A percentile compares a stretch with the other conserved stretches of the same genome.
Evolutionary conservation across 2,113 vertebrate genomes (phyloP).

Genomic region (Dipodomys stephensi): DNA sequence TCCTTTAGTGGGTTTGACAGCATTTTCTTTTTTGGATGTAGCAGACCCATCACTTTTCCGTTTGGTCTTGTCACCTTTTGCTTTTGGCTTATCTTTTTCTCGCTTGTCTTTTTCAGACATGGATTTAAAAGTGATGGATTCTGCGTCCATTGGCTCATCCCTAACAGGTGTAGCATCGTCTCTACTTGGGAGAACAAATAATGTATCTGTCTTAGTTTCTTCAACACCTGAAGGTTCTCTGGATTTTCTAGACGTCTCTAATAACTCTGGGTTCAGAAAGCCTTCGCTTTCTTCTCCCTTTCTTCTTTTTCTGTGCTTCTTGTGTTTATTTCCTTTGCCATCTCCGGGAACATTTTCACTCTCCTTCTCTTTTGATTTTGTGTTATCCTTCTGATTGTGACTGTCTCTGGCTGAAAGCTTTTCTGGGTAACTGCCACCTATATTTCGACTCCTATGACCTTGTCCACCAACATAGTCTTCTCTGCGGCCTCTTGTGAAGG

Average conservation of each 20-base stretch:
- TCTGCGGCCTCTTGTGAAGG: conserved; percentile 88
- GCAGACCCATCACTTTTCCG: conserved; percentile 87
- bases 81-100: conserved; percentile 88
- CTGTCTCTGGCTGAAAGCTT: conserved; percentile 87
- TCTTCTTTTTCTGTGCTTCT: conserved; percentile 92
- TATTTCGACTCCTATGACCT: conserved; percentile 85
- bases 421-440: conserved; percentile 87
- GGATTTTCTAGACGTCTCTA: conserved; percentile 86
- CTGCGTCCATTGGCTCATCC: conserved; percentile 97
- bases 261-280: conserved; percentile 84
- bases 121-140: conserved; percentile 88
- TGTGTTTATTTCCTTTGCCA: conserved; percentile 89
- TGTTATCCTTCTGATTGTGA: conserved; percentile 88
- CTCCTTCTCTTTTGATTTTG: conserved; percentile 87
- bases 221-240: conserved; percentile 84
- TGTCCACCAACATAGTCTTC: conserved; percentile 87
- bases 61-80: conserved; percentile 91
- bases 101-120: conserved; percentile 91
- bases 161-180: conserved; percentile 96
- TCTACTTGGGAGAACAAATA: conserved; percentile 87
- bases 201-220: conserved; percentile 86
- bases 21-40: conserved; percentile 89
- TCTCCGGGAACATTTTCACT: conserved; percentile 83
- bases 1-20: conserved; percentile 86
- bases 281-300: conserved; percentile 93